phyloP scores from a whole-genome alignment of 2,888 invertebrate species.

The Mythimna pallens region DNA sequence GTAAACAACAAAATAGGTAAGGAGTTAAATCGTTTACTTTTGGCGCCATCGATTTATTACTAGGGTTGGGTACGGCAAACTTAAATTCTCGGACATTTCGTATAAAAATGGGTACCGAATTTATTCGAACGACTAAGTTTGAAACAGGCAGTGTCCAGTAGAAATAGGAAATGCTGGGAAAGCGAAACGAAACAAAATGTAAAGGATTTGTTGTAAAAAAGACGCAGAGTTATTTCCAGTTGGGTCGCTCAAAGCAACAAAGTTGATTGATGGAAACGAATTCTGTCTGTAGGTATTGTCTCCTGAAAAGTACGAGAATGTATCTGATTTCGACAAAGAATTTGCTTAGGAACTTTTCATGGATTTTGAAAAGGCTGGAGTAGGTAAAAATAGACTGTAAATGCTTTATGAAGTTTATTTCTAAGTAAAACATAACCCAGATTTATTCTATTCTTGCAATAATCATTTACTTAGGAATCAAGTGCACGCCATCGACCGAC shows the following conservation, averaged over 20 bases:
- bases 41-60: constrained; percentile 63
- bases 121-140: constrained; percentile 53
- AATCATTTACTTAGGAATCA: constrained; percentile 15
- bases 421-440: background rate
- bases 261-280: constrained; percentile 42
- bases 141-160: constrained; percentile 34
- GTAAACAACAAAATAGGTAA: constrained; percentile 59
- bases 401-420: background rate
- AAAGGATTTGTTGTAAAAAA: constrained; percentile 53
- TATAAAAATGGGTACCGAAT: constrained; percentile 34
- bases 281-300: constrained; percentile 20
- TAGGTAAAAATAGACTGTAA: background rate
- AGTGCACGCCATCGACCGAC: constrained; percentile 35
- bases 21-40: constrained; percentile 67
- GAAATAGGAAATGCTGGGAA: constrained; percentile 37
- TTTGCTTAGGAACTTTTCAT: background rate
- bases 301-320: background rate
- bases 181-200: constrained; percentile 35
- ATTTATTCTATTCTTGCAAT: constrained; percentile 2
- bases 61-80: constrained; percentile 47
- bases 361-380: background rate
- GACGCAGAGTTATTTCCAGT: constrained; percentile 27
- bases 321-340: background rate
- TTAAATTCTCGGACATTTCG: constrained; percentile 18
- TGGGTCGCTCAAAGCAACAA: constrained; percentile 41